These are phyloP conservation scores for Nycteola revayana DNA, from an alignment of 2,888 invertebrate species.

Conservation along the genomic window DNA sequence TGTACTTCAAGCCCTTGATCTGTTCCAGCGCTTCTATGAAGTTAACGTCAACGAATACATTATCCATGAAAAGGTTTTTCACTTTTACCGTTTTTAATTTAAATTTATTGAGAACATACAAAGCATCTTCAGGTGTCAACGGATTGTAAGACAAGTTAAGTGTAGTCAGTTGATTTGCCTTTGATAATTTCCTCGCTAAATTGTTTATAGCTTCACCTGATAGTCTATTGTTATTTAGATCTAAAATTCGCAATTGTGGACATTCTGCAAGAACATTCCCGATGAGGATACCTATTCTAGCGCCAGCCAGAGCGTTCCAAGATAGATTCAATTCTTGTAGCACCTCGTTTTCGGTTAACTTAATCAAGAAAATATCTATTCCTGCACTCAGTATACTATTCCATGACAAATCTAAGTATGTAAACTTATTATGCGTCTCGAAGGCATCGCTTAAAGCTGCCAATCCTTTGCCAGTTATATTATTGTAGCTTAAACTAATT, in stretches of 20 bases:
- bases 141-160: conserved; percentile 60
- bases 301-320: conserved; percentile 51
- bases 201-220: conserved; percentile 37
- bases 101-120: conserved; percentile 41
- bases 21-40: conserved; percentile 39
- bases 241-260: conserved; percentile 38
- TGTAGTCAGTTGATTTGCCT: conserved; percentile 43
- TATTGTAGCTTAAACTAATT: conserved; percentile 52
- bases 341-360: conserved; percentile 40
- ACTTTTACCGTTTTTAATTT: conserved; percentile 38
- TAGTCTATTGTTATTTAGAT: conserved; percentile 56
- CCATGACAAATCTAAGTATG: conserved; percentile 57
- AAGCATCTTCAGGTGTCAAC: conserved; percentile 45
- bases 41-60: conserved; percentile 41
- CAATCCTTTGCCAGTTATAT: conserved; percentile 45
- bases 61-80: conserved; percentile 47
- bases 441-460: conserved; percentile 44
- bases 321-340: conserved; percentile 53
- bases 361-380: conserved; percentile 37
- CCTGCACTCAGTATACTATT: conserved; percentile 46
- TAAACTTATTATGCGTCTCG: conserved; percentile 48
- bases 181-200: conserved; percentile 32
- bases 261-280: conserved; percentile 37
- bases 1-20: conserved; percentile 35
- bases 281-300: conserved; percentile 44